These are phyloP conservation scores for Sebastes aleutianus DNA, from an alignment of 2,797 vertebrate genomes.

Conservation along the genomic window DNA sequence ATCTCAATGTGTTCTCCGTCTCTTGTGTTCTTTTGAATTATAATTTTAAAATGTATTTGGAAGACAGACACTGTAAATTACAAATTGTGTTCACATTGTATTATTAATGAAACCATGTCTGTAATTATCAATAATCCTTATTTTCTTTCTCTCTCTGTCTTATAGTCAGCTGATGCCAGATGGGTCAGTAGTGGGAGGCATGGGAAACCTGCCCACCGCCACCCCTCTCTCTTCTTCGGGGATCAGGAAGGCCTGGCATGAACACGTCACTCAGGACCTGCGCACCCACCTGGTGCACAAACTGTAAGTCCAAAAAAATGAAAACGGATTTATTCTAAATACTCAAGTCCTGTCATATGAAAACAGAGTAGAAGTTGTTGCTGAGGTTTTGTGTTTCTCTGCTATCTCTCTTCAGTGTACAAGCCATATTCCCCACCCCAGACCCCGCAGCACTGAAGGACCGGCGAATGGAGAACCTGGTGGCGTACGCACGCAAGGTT, in stretches of 20 bases:
- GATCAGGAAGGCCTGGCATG: constrained; percentile 96
- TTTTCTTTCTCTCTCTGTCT: not conserved
- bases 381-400: not conserved
- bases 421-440: constrained; percentile 99
- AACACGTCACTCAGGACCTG: constrained; percentile 99
- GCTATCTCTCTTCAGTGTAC: constrained; percentile 83
- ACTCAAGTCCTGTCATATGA: not conserved
- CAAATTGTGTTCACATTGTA: not conserved
- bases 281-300: constrained; percentile 99
- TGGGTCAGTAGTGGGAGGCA: constrained; percentile 85
- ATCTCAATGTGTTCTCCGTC: not conserved
- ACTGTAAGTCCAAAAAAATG: constrained; percentile 87
- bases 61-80: not conserved
- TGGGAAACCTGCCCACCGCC: constrained; percentile 92
- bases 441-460: constrained; percentile 98
- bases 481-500: constrained; percentile 97
- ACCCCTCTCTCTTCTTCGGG: constrained; percentile 91
- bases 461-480: constrained; percentile 97
- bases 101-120: not conserved
- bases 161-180: constrained; percentile 92
- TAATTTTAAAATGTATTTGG: not conserved
- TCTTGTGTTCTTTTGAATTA: not conserved
- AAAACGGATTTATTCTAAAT: not conserved
- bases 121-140: not conserved
- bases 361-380: not conserved